phyloP scores from a whole-genome alignment of 2,888 invertebrate species.

The Hipparchia semele region DNA sequence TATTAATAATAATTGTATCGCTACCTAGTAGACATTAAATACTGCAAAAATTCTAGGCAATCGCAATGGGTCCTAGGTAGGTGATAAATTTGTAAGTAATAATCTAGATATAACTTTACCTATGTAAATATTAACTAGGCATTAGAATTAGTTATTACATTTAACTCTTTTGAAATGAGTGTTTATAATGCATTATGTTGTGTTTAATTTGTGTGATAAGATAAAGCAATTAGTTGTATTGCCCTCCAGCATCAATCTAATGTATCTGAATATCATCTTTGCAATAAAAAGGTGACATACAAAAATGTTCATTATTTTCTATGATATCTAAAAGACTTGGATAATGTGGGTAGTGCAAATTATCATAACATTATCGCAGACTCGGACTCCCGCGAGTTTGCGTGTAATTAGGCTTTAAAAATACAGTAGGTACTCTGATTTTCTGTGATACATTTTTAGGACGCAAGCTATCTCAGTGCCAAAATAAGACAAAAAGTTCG shows the following conservation, averaged over 20 bases:
- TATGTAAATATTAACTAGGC: constrained; percentile 42
- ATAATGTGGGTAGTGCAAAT: too few species aligned
- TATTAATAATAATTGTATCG: neutral
- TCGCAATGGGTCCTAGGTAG: constrained; percentile 21
- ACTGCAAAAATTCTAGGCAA: neutral
- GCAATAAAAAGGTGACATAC: constrained; percentile 59
- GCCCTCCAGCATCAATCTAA: constrained; percentile 49
- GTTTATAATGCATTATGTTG: constrained; percentile 32
- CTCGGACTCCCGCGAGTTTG: too few species aligned
- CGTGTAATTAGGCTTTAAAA: too few species aligned
- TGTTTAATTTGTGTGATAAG: constrained; percentile 40
- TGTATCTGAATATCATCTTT: constrained; percentile 46
- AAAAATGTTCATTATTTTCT: constrained; percentile 4
- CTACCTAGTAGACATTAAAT: neutral
- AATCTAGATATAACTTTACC: constrained; percentile 36
- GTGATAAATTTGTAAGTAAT: constrained; percentile 32
- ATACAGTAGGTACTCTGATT: too few species aligned
- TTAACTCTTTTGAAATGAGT: constrained; percentile 30
- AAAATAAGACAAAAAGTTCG: too few species aligned
- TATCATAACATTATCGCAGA: too few species aligned
- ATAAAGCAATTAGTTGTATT: constrained; percentile 44
- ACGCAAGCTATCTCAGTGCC: too few species aligned
- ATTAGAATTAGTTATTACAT: constrained; percentile 34
- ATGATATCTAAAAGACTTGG: neutral
- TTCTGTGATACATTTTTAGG: too few species aligned